These are phyloP conservation scores for Apeira syringaria DNA, from an alignment of 2,888 invertebrate genomes.

Conservation along the genomic window DNA sequence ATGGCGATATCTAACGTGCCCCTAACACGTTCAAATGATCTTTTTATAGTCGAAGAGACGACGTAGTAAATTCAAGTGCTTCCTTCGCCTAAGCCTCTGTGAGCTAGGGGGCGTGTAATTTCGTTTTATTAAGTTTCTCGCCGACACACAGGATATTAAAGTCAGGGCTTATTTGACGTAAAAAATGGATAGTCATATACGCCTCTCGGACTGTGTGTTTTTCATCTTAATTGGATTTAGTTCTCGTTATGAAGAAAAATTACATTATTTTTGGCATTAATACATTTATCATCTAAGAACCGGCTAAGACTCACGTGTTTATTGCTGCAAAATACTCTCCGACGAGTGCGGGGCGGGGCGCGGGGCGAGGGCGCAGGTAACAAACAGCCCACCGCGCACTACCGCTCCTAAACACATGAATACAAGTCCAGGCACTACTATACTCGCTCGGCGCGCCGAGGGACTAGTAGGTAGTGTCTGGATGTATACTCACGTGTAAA, in stretches of 20 bases:
- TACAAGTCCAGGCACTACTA: no score
- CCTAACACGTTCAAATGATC: conserved; percentile 53
- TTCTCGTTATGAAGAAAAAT: conserved; percentile 18
- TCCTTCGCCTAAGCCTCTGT: conserved; percentile 48
- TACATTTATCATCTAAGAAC: no score
- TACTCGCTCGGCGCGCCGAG: no score
- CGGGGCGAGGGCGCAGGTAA: no score
- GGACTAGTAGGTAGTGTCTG: no score
- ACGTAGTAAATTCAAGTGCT: conserved; percentile 64
- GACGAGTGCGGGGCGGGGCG: no score
- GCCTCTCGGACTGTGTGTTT: conserved; percentile 16
- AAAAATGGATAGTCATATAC: conserved; percentile 27
- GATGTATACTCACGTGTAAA: no score
- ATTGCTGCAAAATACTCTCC: no score
- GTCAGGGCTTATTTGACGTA: conserved; percentile 38
- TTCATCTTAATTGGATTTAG: conserved; percentile 21
- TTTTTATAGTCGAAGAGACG: conserved; percentile 62
- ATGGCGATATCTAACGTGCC: conserved; percentile 44
- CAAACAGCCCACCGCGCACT: no score
- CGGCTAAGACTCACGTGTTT: no score
- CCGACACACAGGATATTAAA: conserved; percentile 49
- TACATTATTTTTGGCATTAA: conserved; percentile 1
- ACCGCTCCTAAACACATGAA: no score
- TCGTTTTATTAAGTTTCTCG: conserved; percentile 64
- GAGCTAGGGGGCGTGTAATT: conserved; percentile 55